A percentile compares a stretch with the other conserved stretches of the same genome.
These are phyloP conservation scores for Pedetes capensis DNA, from an alignment of 2,113 vertebrate species.

Conservation along the genomic window DNA sequence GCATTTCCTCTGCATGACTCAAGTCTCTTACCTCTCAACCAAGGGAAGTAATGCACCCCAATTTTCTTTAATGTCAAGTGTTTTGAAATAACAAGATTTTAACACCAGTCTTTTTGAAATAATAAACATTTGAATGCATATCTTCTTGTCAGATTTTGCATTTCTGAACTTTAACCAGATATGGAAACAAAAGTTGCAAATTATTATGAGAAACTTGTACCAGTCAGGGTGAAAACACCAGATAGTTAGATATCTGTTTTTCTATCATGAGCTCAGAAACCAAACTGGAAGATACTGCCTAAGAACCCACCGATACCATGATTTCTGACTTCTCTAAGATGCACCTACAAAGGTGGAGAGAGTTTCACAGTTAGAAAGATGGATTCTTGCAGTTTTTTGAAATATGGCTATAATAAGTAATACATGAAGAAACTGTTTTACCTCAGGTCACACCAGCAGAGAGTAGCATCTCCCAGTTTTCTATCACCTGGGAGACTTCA, in stretches of 20 bases:
- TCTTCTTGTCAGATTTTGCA: constrained; percentile 20
- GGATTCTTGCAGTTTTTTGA: background rate
- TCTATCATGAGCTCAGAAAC: background rate
- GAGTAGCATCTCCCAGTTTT: background rate
- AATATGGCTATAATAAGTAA: background rate
- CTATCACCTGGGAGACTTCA: background rate
- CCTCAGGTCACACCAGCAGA: background rate
- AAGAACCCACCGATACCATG: background rate
- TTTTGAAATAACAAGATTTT: background rate
- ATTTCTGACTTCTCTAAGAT: background rate
- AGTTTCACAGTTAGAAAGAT: background rate
- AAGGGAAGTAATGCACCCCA: background rate
- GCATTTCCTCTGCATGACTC: background rate
- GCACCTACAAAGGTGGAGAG: background rate
- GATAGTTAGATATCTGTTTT: background rate
- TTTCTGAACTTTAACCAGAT: constrained; percentile 36
- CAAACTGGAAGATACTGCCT: background rate
- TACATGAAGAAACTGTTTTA: background rate
- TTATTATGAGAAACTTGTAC: background rate
- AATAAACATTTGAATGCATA: background rate
- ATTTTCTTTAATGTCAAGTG: background rate
- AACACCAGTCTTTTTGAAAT: background rate
- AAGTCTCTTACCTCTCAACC: background rate
- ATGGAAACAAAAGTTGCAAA: background rate
- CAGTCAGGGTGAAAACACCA: background rate